phyloP scores from a whole-genome alignment of 1,140 invertebrate genomes.

The Anthonomus grandis region DNA sequence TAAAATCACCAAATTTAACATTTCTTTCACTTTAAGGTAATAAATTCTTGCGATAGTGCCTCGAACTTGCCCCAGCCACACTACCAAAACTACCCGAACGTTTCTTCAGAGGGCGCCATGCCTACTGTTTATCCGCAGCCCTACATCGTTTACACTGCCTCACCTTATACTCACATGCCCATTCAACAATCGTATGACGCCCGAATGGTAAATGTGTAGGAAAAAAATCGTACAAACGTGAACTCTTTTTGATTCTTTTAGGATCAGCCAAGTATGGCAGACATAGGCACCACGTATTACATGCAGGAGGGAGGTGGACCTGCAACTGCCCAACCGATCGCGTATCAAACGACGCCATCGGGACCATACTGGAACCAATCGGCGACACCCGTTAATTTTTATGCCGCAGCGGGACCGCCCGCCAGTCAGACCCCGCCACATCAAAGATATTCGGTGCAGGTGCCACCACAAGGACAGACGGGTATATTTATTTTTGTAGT shows the following conservation, averaged over 20 bases:
- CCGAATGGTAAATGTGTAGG: conserved; percentile 35
- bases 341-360: conserved; percentile 32
- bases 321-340: conserved; percentile 23
- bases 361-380: conserved; percentile 35
- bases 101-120: conserved; percentile 18
- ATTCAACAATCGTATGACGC: conserved; percentile 40
- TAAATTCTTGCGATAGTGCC: conserved; percentile 18
- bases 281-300: conserved; percentile 29
- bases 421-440: conserved; percentile 19
- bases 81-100: background rate
- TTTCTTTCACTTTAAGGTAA: conserved; percentile 9
- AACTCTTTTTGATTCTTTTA: conserved; percentile 2
- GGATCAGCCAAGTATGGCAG: conserved; percentile 27
- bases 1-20: background rate
- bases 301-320: conserved; percentile 30
- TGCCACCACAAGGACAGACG: conserved; percentile 8
- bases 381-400: conserved; percentile 31
- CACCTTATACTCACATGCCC: conserved; percentile 33
- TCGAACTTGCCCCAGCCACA: conserved; percentile 12
- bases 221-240: background rate
- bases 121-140: conserved; percentile 41
- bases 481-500: no score
- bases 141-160: conserved; percentile 41
- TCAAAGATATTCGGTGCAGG: conserved; percentile 15
- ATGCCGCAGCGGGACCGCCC: conserved; percentile 25